These are phyloP conservation scores for Parochlus steinenii DNA, from an alignment of 2,888 invertebrate genomes.

Conservation along the genomic window DNA sequence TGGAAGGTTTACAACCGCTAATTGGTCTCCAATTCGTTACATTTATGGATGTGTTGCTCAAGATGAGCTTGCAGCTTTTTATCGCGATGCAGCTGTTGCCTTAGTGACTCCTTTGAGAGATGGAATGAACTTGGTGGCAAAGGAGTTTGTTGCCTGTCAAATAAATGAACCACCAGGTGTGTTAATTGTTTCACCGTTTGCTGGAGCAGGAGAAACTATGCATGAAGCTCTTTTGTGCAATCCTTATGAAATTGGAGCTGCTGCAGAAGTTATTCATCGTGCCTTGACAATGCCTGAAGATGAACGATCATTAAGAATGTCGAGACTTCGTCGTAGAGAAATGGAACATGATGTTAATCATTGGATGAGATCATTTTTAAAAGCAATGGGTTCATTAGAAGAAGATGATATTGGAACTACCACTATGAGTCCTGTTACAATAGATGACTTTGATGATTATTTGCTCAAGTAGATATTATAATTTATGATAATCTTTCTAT, in stretches of 20 bases:
- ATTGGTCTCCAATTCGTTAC: slow-evolving; percentile 79
- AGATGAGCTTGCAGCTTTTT: slow-evolving; percentile 71
- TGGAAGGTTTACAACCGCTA: slow-evolving; percentile 75
- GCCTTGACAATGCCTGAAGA: slow-evolving; percentile 84
- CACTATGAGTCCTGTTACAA: slow-evolving; percentile 76
- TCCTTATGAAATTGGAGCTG: slow-evolving; percentile 75
- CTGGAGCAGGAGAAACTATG: slow-evolving; percentile 88
- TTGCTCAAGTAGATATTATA: slow-evolving; percentile 52
- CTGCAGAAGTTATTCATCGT: slow-evolving; percentile 72
- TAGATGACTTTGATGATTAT: slow-evolving; percentile 82
- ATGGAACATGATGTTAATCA: slow-evolving; percentile 69
- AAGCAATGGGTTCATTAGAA: slow-evolving; percentile 71
- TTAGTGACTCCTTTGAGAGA: slow-evolving; percentile 75
- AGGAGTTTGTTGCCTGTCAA: slow-evolving; percentile 85
- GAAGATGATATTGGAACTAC: slow-evolving; percentile 71
- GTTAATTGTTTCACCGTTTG: slow-evolving; percentile 75
- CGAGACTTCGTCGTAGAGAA: slow-evolving; percentile 63
- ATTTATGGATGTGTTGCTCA: slow-evolving; percentile 80
- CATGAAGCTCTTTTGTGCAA: slow-evolving; percentile 81
- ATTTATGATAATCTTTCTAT: slow-evolving; percentile 6
- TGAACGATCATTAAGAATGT: slow-evolving; percentile 72
- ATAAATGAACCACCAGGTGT: slow-evolving; percentile 75
- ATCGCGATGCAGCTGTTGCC: slow-evolving; percentile 73
- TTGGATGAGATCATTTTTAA: slow-evolving; percentile 78
- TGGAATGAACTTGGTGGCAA: slow-evolving; percentile 85